Evolutionary conservation across 2,797 vertebrate genomes (phyloP), one percentile per base, ranked within the genome.

Genomic region (Poecilia gillii): DNA sequence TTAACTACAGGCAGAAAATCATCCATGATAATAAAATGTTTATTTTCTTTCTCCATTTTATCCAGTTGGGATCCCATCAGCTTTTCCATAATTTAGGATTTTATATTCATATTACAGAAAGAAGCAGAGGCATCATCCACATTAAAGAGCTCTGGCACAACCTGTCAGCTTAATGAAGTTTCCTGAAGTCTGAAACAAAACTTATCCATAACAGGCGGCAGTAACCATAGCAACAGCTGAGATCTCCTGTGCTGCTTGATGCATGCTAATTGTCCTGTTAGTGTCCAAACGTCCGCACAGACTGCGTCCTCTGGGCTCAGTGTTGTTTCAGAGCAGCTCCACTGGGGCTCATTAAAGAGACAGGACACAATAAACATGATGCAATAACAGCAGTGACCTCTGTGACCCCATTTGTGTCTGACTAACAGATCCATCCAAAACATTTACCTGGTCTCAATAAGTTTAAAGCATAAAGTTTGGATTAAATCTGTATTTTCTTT

Each of bases 241-340:
- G 33, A 23, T 23, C 33, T 23, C 62, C 36, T 5, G 62, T 9
- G 62, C 31, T 62, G 31, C 57, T n/a, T n/a, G 28, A 14, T n/a
- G 33, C 33, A 2, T n/a, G 25, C 28, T 72, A 72, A 72, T 72
- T 72, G 71, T 46, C 71, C 45, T 49, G 71, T 72, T 73, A 12
- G 72, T 55, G 72, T 73, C 72, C 72, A 6, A 73, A 51, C 12
- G 72, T 73, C 72, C 72, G 3, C 47, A 73, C 47, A 73, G 72
- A 5, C 31, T 13, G 16, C 2, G 3, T 55, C 72, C 46, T 73
- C 72, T 51, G 72, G 72, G 72, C 36, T 39, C 33, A 25, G 64
- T 66, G 64, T 66, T 39, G 18, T 41, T 39, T 5, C 23, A 66
- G 64, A 66, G 33, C 16, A 25, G 64, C 36, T 49, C 71, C 71